A percentile compares a stretch with the other conserved stretches of the same genome.
These are phyloP conservation scores for Stichodactyla mertensii DNA, from an alignment of 64 coral and sea anemone genomes.

Conservation along the genomic window DNA sequence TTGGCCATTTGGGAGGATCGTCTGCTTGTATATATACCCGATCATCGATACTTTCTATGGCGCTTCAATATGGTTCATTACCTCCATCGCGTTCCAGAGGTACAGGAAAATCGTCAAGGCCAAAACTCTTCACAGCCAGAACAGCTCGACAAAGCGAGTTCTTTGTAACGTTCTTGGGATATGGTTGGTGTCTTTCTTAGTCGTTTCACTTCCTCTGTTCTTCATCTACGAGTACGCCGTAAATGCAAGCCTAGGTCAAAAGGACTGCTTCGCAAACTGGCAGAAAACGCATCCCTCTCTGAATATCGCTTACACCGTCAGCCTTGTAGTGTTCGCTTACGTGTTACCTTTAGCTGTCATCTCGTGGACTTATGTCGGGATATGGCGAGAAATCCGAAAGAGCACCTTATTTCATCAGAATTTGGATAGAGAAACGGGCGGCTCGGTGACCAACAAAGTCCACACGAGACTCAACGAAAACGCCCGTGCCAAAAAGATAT, in stretches of 20 bases:
- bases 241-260: background rate
- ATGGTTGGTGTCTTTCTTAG: conserved; percentile 49
- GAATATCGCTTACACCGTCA: conserved; percentile 18
- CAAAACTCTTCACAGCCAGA: background rate
- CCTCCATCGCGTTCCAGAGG: conserved; percentile 45
- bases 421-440: background rate
- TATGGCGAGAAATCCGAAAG: conserved; percentile 14
- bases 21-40: conserved; percentile 45
- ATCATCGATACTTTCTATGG: conserved; percentile 47
- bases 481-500: conserved; percentile 14
- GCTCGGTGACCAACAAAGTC: background rate
- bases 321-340: conserved; percentile 28
- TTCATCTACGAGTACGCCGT: conserved; percentile 43
- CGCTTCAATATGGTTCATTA: conserved; percentile 62
- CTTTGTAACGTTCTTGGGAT: conserved; percentile 6
- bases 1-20: conserved; percentile 35
- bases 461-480: conserved; percentile 3
- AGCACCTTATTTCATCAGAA: conserved; percentile 27
- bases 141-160: conserved; percentile 9
- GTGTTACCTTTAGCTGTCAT: conserved; percentile 34
- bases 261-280: conserved; percentile 22
- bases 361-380: conserved; percentile 33
- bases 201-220: conserved; percentile 46
- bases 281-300: background rate
- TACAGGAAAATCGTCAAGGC: conserved; percentile 43